Evolutionary conservation across 1,140 invertebrate genomes (phyloP).

Genomic region (Ostrea denselamellosa): DNA sequence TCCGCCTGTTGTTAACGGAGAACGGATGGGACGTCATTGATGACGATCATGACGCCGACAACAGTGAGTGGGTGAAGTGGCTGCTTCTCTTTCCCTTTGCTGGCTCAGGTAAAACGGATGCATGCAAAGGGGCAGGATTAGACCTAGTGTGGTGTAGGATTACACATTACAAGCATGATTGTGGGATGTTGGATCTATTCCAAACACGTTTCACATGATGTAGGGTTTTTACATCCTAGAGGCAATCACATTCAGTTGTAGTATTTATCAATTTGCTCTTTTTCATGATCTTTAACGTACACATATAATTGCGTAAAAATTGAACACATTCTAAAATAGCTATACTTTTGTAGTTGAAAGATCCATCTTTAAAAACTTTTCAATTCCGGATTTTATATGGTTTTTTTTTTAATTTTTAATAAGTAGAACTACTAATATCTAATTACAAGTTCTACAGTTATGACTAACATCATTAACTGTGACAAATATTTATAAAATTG

Average conservation of each 20-base stretch:
- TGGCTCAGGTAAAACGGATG: constrained; percentile 9
- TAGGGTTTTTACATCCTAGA: neutral
- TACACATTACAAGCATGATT: neutral
- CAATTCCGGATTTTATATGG: too few relatives aligned
- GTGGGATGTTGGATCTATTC: neutral
- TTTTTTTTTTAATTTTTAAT: too few relatives aligned
- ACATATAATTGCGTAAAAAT: neutral
- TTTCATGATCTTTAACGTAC: neutral
- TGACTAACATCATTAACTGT: neutral
- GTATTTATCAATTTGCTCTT: neutral
- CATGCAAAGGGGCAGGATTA: neutral
- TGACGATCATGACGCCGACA: neutral
- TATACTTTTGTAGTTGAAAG: too few relatives aligned
- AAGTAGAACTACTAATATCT: too few relatives aligned
- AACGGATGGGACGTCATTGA: constrained; percentile 35
- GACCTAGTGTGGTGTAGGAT: neutral
- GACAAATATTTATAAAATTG: neutral
- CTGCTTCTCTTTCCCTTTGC: constrained; percentile 12
- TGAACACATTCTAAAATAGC: neutral
- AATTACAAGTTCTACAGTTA: too few relatives aligned
- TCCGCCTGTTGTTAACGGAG: constrained; percentile 4
- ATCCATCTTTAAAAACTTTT: too few relatives aligned
- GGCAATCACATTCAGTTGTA: too few relatives aligned
- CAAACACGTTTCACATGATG: neutral
- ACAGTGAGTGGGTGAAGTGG: constrained; percentile 32